Evolutionary conservation across 1,140 invertebrate genomes (phyloP).

Genomic region (Papilio polyxenes): DNA sequence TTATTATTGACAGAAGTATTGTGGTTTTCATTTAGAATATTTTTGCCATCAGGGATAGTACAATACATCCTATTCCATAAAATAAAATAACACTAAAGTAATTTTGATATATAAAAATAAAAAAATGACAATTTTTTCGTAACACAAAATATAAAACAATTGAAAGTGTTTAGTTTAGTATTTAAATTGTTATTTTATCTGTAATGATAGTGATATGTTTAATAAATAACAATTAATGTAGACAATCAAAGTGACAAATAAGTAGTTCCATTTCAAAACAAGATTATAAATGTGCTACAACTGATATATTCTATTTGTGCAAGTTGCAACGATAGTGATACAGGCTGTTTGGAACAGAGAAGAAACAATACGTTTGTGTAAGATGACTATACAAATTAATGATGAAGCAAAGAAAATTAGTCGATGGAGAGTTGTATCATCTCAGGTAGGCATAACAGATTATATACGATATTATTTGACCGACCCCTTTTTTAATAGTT

Average conservation of each 20-base stretch:
- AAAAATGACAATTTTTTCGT: background rate
- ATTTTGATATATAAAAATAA: too few species aligned
- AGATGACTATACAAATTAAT: constrained; percentile 41
- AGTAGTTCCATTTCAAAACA: constrained; percentile 1
- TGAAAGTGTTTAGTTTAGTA: background rate
- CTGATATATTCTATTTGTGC: background rate
- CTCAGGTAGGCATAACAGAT: constrained; percentile 47
- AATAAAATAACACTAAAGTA: too few species aligned
- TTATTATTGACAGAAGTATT: too few species aligned
- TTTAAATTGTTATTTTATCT: background rate
- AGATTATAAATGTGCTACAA: constrained; percentile 1
- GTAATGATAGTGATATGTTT: constrained; percentile 12
- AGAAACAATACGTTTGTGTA: background rate
- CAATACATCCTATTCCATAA: background rate
- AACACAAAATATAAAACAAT: background rate
- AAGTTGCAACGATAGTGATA: background rate
- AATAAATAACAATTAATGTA: constrained; percentile 30
- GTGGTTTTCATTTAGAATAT: too few species aligned
- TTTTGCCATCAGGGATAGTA: too few species aligned
- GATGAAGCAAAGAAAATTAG: constrained; percentile 46
- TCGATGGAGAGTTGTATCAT: constrained; percentile 49
- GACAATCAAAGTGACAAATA: constrained; percentile 28
- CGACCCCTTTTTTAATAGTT: background rate
- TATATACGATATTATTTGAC: background rate
- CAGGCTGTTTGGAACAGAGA: background rate